Conservation (phyloP, 1,140 invertebrate species). For the Ceratoteleas bidentatus region DNA sequence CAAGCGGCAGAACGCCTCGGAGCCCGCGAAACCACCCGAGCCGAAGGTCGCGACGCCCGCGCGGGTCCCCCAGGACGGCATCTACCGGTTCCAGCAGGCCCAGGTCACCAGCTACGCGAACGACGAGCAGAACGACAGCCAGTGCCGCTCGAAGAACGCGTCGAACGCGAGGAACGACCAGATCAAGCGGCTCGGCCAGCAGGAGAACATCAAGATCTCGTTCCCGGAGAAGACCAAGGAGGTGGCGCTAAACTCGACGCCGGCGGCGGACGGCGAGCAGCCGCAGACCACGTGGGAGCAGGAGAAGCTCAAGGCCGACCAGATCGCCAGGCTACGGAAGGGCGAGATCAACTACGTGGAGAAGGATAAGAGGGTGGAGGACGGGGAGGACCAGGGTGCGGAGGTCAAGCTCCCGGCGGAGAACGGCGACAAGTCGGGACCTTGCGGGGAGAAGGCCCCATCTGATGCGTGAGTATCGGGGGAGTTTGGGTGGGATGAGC, state of each 20-base stretch:
- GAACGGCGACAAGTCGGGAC: conserved; percentile 70
- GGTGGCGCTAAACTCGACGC: conserved; percentile 21
- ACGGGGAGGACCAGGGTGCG: conserved; percentile 56
- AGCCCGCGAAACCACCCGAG: too few relatives aligned
- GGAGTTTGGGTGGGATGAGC: too few relatives aligned
- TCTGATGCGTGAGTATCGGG: conserved; percentile 74
- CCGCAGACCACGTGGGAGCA: conserved; percentile 78
- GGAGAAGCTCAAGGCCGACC: conserved; percentile 77
- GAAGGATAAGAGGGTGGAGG: conserved; percentile 50
- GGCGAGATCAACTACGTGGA: conserved; percentile 63
- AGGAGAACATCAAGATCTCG: conserved; percentile 44
- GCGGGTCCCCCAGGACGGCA: conserved; percentile 47
- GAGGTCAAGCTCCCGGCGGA: conserved; percentile 1
- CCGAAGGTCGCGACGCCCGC: too few relatives aligned
- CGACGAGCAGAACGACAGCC: conserved; percentile 41
- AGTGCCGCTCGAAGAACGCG: conserved; percentile 44
- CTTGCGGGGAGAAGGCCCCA: conserved; percentile 40
- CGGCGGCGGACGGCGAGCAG: conserved; percentile 15
- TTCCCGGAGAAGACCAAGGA: conserved; percentile 50
- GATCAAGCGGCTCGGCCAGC: conserved; percentile 52
- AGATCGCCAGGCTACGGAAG: conserved; percentile 71
- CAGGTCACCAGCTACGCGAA: conserved; percentile 58
- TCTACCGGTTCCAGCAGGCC: conserved; percentile 71
- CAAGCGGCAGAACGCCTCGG: too few relatives aligned
- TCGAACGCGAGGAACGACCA: conserved; percentile 62